Percentiles rank a stretch among this genome's conserved stretches.
These are phyloP conservation scores for Anguilla marmorata DNA, from an alignment of 2,797 vertebrate species.

Conservation along the genomic window DNA sequence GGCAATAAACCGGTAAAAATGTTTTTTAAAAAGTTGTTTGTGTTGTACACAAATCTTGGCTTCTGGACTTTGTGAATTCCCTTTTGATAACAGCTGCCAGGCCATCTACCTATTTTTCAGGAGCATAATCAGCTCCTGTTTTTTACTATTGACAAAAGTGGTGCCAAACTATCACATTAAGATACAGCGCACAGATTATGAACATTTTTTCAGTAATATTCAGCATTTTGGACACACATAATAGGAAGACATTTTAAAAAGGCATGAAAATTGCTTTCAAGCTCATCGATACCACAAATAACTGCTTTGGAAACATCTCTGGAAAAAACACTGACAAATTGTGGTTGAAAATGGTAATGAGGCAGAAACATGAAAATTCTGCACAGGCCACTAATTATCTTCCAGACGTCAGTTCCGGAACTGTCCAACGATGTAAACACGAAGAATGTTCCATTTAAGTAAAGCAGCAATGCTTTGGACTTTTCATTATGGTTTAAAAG, in stretches of 20 bases:
- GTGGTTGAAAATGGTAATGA: background rate
- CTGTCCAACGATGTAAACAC: background rate
- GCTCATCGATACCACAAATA: background rate
- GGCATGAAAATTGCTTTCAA: background rate
- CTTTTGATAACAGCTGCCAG: slow-evolving; percentile 24
- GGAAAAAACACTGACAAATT: background rate
- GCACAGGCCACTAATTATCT: background rate
- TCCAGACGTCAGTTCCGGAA: background rate
- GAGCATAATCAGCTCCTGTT: background rate
- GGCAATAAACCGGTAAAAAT: background rate
- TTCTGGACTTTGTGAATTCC: slow-evolving; percentile 13
- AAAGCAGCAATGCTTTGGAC: background rate
- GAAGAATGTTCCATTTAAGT: background rate
- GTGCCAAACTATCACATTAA: background rate
- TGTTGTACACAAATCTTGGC: background rate
- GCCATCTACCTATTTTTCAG: background rate
- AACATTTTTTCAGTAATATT: slow-evolving; percentile 34
- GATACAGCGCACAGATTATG: slow-evolving; percentile 4
- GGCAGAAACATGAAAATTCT: background rate
- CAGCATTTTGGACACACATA: slow-evolving; percentile 32
- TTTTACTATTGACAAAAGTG: background rate
- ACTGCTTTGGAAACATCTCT: background rate
- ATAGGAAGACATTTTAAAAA: slow-evolving; percentile 26
- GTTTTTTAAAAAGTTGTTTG: background rate
- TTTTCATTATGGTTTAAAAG: background rate